Evolutionary conservation across 1,140 invertebrate species (phyloP).

Genomic region (Drosophila erecta): DNA sequence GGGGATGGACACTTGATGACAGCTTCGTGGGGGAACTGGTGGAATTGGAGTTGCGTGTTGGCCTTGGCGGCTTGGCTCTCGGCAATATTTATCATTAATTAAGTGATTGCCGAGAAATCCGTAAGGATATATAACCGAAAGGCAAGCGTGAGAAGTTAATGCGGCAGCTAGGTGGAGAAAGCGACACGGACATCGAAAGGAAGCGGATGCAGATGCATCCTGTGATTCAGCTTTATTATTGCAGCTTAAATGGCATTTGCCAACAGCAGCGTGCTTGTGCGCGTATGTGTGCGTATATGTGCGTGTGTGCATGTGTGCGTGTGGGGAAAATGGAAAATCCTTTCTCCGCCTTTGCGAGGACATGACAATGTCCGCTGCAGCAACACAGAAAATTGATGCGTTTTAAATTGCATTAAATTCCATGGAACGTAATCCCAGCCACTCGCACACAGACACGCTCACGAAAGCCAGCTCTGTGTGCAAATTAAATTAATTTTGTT

Average conservation of each 20-base stretch:
- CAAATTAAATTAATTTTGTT: constrained; percentile 67
- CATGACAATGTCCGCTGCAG: constrained; percentile 35
- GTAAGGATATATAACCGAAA: constrained; percentile 27
- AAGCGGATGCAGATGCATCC: constrained; percentile 42
- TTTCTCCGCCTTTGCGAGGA: constrained; percentile 40
- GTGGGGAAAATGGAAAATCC: constrained; percentile 34
- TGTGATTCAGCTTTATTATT: constrained; percentile 60
- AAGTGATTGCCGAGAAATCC: constrained; percentile 54
- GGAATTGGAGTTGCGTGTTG: constrained; percentile 3
- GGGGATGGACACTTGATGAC: constrained; percentile 9
- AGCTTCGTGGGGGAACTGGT: constrained; percentile 1
- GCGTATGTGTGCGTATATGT: not conserved
- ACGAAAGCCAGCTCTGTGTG: constrained; percentile 27
- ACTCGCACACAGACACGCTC: constrained; percentile 50
- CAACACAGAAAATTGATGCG: constrained; percentile 56
- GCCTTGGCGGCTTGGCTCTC: constrained; percentile 7
- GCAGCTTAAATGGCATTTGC: constrained; percentile 61
- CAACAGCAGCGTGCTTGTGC: constrained; percentile 1
- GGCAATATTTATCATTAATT: constrained; percentile 78
- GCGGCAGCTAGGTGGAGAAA: constrained; percentile 19
- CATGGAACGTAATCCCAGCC: constrained; percentile 54
- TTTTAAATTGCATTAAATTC: constrained; percentile 75
- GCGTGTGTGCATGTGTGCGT: constrained; percentile 7
- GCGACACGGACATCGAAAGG: constrained; percentile 12
- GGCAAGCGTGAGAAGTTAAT: constrained; percentile 42